These are phyloP conservation scores for Ormyrus nitidulus DNA, from an alignment of 2,888 invertebrate genomes.

Conservation along the genomic window DNA sequence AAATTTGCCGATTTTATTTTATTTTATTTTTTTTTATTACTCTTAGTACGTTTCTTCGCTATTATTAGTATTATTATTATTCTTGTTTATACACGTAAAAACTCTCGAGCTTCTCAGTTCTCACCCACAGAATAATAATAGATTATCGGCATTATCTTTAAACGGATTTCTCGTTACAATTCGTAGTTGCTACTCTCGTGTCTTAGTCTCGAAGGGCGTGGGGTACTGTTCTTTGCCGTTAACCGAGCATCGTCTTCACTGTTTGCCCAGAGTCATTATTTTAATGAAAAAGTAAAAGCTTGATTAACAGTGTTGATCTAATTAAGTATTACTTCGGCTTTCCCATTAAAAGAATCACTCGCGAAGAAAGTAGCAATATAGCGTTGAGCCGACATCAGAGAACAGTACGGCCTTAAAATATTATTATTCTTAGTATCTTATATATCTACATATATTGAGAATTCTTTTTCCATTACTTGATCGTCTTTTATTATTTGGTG, in stretches of 20 bases:
- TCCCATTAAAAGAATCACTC: too few species aligned
- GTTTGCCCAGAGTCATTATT: too few species aligned
- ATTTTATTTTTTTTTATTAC: constrained; percentile 33
- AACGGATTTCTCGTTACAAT: constrained; percentile 18
- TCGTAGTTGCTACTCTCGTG: constrained; percentile 36
- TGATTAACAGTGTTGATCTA: too few species aligned
- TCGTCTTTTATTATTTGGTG: constrained; percentile 57
- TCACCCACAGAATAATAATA: constrained; percentile 58
- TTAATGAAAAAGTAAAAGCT: too few species aligned
- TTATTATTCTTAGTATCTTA: constrained; percentile 56
- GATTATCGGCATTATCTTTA: constrained; percentile 57
- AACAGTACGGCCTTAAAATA: too few species aligned
- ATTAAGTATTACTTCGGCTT: too few species aligned
- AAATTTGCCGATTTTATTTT: background rate
- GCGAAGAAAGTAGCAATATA: too few species aligned
- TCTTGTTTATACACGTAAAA: constrained; percentile 59
- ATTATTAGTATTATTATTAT: constrained; percentile 44
- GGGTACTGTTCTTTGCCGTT: too few species aligned
- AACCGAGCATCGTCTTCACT: too few species aligned
- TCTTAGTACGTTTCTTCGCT: constrained; percentile 40
- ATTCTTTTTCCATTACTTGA: constrained; percentile 60
- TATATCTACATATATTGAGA: constrained; percentile 65
- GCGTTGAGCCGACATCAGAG: too few species aligned
- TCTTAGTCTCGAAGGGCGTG: constrained; percentile 43
- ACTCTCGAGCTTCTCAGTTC: constrained; percentile 59